Percentiles rank a stretch among this genome's conserved stretches.
phyloP scores from a whole-genome alignment of 2,113 vertebrate species.

The Dicerorhinus sumatrensis region DNA sequence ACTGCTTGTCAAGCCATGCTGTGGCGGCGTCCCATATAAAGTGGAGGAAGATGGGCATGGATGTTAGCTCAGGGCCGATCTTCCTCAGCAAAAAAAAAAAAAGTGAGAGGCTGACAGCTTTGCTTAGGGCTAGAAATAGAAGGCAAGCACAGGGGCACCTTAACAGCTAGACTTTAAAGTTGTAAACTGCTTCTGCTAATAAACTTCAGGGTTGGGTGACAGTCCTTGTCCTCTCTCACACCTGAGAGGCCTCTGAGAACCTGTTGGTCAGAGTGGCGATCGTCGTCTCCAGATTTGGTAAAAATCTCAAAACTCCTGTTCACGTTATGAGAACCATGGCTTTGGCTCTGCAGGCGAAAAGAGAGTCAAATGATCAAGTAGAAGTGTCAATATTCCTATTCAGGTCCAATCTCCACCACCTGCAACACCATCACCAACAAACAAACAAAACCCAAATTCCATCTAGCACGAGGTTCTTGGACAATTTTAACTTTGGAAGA shows the following conservation, averaged over 20 bases:
- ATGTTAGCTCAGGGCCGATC: too few relatives aligned
- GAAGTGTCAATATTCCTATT: not conserved
- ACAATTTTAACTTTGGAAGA: slow-evolving; percentile 7
- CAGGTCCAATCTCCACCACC: not conserved
- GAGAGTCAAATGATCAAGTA: not conserved
- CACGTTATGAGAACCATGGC: not conserved
- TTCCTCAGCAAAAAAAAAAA: too few relatives aligned
- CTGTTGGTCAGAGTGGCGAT: not conserved
- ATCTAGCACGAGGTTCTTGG: not conserved
- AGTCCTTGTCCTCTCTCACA: not conserved
- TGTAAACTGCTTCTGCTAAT: not conserved
- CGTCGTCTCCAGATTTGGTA: not conserved
- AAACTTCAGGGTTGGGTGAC: not conserved
- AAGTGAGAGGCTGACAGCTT: slow-evolving; percentile 59
- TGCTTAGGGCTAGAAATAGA: slow-evolving; percentile 45
- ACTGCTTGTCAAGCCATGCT: too few relatives aligned
- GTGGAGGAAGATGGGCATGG: too few relatives aligned
- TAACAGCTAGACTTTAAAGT: not conserved
- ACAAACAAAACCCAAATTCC: not conserved
- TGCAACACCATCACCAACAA: not conserved
- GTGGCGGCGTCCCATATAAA: too few relatives aligned
- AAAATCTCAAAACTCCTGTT: not conserved
- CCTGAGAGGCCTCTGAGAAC: not conserved
- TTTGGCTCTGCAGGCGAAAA: not conserved
- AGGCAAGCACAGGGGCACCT: not conserved